Evolutionary conservation across 2,797 vertebrate genomes (phyloP).

Genomic region (Anisognathus igniventris): DNA sequence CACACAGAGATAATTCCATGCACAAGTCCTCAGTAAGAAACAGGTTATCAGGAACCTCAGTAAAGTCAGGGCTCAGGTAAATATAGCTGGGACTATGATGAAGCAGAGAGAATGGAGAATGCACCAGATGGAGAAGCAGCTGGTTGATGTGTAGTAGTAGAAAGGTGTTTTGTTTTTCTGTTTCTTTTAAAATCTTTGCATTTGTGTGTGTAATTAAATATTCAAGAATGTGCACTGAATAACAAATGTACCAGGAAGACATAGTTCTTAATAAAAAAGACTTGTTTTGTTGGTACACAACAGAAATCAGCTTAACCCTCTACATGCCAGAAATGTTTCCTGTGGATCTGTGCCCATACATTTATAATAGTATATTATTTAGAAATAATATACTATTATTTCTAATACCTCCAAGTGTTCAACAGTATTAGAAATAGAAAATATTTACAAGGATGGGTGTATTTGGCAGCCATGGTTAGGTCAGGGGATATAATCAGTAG

Average conservation of each 20-base stretch:
- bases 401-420: not conserved
- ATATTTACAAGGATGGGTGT: not conserved
- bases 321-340: not conserved
- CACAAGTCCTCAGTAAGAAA: not conserved
- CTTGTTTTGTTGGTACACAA: not conserved
- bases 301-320: not conserved
- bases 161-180: not conserved
- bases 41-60: not conserved
- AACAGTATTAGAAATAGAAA: not conserved
- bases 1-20: not conserved
- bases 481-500: not conserved
- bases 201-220: not conserved
- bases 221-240: not conserved
- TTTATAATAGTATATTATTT: not conserved
- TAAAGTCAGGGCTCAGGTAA: not conserved
- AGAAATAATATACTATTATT: not conserved
- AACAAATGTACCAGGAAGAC: not conserved
- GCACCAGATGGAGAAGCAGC: constrained; percentile 7
- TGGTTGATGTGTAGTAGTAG: not conserved
- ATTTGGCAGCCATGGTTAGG: not conserved
- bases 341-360: not conserved
- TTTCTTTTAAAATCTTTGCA: not conserved
- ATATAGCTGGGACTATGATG: not conserved
- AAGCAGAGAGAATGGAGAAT: not conserved
- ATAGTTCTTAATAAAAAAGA: not conserved